Conservation (phyloP, 2,113 vertebrate species). For the Bambusicola thoracicus region DNA sequence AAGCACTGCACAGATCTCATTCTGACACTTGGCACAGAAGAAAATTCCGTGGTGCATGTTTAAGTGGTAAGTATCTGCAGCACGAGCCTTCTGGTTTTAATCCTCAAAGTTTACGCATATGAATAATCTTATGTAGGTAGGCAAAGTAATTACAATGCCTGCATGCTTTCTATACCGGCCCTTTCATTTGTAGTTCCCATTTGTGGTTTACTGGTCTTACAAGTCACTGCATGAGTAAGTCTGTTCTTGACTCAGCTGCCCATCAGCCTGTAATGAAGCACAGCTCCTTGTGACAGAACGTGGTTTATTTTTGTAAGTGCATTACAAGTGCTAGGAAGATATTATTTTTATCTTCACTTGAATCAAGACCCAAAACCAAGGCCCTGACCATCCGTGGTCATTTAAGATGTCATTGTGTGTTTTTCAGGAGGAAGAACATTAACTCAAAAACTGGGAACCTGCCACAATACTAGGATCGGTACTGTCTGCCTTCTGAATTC, state of each 20-base stretch:
- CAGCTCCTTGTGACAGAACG: not conserved
- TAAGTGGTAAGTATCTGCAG: not conserved
- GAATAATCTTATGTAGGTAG: not conserved
- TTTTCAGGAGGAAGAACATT: not conserved
- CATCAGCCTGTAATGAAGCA: not conserved
- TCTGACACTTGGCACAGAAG: not conserved
- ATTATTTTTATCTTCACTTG: slow-evolving; percentile 12
- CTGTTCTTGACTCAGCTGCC: not conserved
- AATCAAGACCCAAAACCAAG: not conserved
- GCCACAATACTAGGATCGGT: not conserved
- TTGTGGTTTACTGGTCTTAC: not conserved
- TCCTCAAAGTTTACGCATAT: not conserved
- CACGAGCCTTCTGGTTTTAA: not conserved
- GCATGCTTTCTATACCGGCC: not conserved
- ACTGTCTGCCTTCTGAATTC: not conserved
- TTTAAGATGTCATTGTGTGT: not conserved
- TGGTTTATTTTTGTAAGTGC: not conserved
- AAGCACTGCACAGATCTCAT: not conserved
- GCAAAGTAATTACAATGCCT: not conserved
- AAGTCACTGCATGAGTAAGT: not conserved
- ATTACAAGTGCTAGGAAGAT: not conserved
- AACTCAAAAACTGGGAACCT: not conserved
- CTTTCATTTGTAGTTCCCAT: not conserved
- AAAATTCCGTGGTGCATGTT: not conserved
- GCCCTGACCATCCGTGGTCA: not conserved